Evolutionary conservation across 2,888 invertebrate genomes (phyloP).

Genomic region (Hemaris fuciformis): DNA sequence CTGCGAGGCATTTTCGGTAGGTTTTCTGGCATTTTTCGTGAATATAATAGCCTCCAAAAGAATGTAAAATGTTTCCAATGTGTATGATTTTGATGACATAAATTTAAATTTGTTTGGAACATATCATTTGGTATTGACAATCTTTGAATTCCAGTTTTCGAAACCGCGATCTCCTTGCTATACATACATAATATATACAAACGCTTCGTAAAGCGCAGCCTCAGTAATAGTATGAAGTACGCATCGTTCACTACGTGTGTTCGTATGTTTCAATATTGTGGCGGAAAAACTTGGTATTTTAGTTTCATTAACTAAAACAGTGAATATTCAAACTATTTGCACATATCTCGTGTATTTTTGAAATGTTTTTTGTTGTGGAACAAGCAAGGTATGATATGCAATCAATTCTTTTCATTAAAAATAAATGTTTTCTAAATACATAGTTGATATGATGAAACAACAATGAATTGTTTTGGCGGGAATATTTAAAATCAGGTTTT

Average conservation of each 20-base stretch:
- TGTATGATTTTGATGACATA: slow-evolving; percentile 5
- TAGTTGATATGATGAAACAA: too few species aligned
- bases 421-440: too few species aligned
- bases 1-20: slow-evolving; percentile 55
- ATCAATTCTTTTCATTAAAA: too few species aligned
- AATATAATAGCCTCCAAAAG: not conserved
- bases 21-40: slow-evolving; percentile 56
- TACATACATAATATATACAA: not conserved
- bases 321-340: not conserved
- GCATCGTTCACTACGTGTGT: not conserved
- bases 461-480: not conserved
- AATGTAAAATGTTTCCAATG: not conserved
- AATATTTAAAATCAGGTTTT: too few species aligned
- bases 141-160: not conserved
- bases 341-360: not conserved
- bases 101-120: slow-evolving; percentile 3
- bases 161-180: not conserved
- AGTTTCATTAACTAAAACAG: not conserved
- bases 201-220: not conserved
- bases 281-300: not conserved
- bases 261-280: not conserved
- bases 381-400: not conserved
- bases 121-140: slow-evolving; percentile 16
- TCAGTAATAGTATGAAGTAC: not conserved
- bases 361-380: not conserved